Evolutionary conservation across 2,113 vertebrate species (phyloP).

Genomic region (Rana temporaria): DNA sequence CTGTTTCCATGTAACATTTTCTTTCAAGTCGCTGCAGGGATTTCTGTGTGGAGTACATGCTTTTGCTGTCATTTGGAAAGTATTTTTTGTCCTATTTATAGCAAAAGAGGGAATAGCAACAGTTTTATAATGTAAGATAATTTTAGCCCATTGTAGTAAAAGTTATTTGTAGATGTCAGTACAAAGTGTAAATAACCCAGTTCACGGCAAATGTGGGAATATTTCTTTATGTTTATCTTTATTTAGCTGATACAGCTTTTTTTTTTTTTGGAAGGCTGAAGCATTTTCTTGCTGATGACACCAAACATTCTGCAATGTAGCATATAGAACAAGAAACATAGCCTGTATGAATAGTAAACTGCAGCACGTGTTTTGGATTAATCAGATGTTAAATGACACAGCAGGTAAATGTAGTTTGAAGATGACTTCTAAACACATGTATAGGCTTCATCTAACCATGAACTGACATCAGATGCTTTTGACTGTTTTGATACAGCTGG

Average conservation of each 20-base stretch:
- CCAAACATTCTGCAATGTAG: too few species aligned
- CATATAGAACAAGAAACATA: too few species aligned
- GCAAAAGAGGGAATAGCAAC: slow-evolving; percentile 31
- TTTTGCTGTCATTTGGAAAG: slow-evolving; percentile 1
- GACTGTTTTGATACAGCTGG: too few species aligned
- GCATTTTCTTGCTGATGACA: not conserved
- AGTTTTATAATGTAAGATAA: slow-evolving; percentile 13
- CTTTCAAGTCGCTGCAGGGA: slow-evolving; percentile 5
- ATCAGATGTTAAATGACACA: too few species aligned
- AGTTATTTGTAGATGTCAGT: slow-evolving; percentile 12
- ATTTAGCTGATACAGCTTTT: not conserved
- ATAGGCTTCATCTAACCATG: too few species aligned
- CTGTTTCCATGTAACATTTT: slow-evolving; percentile 9
- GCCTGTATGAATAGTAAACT: too few species aligned
- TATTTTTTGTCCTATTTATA: slow-evolving; percentile 17
- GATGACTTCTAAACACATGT: too few species aligned
- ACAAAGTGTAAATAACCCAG: slow-evolving; percentile 14
- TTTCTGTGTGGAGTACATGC: slow-evolving; percentile 7
- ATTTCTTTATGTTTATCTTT: slow-evolving; percentile 22
- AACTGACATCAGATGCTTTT: too few species aligned
- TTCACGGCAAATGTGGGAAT: slow-evolving; percentile 19
- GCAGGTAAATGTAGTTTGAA: too few species aligned
- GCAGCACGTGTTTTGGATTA: too few species aligned
- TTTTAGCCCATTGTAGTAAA: slow-evolving; percentile 27
- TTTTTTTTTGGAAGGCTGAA: not conserved